Percentiles rank a stretch among this genome's conserved stretches.
Evolutionary conservation across 2,888 invertebrate genomes (phyloP).

Genomic region (Chloromyia formosa): DNA sequence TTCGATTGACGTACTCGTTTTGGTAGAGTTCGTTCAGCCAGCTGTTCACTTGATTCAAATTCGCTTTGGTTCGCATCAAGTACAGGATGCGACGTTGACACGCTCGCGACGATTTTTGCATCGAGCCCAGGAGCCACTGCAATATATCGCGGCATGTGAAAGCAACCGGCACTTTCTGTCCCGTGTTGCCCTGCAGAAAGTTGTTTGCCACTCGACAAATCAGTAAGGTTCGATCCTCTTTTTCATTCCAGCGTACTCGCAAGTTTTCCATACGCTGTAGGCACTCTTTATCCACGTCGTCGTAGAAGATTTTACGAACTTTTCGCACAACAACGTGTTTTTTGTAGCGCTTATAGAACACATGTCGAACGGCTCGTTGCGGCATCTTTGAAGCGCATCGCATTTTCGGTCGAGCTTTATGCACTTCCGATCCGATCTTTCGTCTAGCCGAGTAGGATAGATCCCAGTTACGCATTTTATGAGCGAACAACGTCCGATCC

Average conservation of each 20-base stretch:
- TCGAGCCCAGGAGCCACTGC: conserved; percentile 65
- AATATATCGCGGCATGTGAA: conserved; percentile 68
- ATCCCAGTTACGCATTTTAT: conserved; percentile 73
- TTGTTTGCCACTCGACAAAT: conserved; percentile 72
- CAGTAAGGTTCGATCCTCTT: conserved; percentile 75
- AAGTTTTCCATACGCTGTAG: conserved; percentile 70
- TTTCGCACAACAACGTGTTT: conserved; percentile 41
- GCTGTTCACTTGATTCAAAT: conserved; percentile 68
- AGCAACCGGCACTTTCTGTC: background rate
- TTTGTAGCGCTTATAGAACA: conserved; percentile 21
- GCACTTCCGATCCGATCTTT: background rate
- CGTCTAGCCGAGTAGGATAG: conserved; percentile 50
- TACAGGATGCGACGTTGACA: conserved; percentile 73
- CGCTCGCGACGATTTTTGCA: conserved; percentile 75
- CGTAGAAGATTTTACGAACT: conserved; percentile 61
- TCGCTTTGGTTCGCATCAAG: conserved; percentile 69
- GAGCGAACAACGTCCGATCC: conserved; percentile 75
- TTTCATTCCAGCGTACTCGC: conserved; percentile 71
- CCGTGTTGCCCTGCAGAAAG: conserved; percentile 25
- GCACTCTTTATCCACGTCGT: conserved; percentile 73
- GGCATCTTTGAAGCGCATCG: conserved; percentile 9
- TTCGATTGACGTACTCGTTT: conserved; percentile 65
- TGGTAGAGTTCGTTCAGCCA: conserved; percentile 71
- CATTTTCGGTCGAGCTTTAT: background rate
- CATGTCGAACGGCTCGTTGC: conserved; percentile 18